Evolutionary conservation across 2,797 vertebrate species (phyloP), one percentile per base, ranked within the genome.

Genomic region (Vireo griseus): DNA sequence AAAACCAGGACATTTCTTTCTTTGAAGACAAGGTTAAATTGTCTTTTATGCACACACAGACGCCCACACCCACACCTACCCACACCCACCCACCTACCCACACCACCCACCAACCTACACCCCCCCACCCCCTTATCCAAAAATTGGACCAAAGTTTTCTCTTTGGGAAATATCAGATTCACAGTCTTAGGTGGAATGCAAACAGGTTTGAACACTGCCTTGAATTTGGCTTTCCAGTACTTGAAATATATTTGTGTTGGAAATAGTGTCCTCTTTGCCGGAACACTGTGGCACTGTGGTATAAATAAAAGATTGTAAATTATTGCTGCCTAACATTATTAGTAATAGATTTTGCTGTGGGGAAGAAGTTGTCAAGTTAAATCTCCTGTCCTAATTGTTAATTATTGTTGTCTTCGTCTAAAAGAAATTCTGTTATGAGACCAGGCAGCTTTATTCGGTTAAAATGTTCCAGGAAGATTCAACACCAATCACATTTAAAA

Each of bases 401-500:
- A 96, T 96, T 95, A 92, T 91, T 87, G 58, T 88, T 95, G 81
- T 73, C 75, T 91, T 94, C 96, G 81, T 91, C 51, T 93, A 80
- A 86, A 93, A 88, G 24, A 95, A 95, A 94, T 75, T 95, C 57
- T 95, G 42, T 95, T 94, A 88, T 63, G 72, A 89, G 67, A 94
- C 50, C 35, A 88, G 65, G 68, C 55, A 94, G 47, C 29, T 94
- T 92, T 89, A 85, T 92, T 96, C 73, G 74, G 54, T 72, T 81
- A 48, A 76, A 86, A 48, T 31, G 28, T 77, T 97, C 62, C 44
- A 86, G 66, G 58, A 93, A 19, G 54, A 83, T 74, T 87, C 33
- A 92, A 81, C 87, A 90, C 40, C 33, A 83, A 57, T 91, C 58
- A 54, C 33, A 65, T 72, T 93, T 86, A 39, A 77, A 91, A 94